These are phyloP conservation scores for Podilymbus podiceps DNA, from an alignment of 2,113 vertebrate species.

Conservation along the genomic window DNA sequence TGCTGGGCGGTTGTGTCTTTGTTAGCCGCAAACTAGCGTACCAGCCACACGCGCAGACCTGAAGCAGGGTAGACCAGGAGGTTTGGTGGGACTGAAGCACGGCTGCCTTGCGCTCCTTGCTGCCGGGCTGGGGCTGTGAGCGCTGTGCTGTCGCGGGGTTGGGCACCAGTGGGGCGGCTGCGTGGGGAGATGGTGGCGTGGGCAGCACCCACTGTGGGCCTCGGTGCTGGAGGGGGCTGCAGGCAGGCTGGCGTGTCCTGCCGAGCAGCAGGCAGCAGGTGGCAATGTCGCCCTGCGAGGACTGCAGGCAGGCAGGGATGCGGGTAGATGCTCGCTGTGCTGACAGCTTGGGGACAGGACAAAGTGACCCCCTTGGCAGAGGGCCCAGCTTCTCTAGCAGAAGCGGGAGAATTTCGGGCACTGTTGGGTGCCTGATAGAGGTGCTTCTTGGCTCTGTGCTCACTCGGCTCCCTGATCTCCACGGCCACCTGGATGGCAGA, in stretches of 20 bases:
- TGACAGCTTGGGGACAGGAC: background rate
- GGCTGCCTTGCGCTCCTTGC: background rate
- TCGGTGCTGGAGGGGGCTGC: background rate
- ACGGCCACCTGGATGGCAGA: fast-evolving
- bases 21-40: background rate
- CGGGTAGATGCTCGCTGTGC: background rate
- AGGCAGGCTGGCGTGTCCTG: background rate
- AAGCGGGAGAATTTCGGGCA: background rate
- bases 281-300: constrained; percentile 28
- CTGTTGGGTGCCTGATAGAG: background rate
- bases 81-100: background rate
- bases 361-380: background rate
- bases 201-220: background rate
- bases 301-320: background rate
- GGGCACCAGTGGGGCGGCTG: background rate
- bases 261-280: constrained; percentile 43
- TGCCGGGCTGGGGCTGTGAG: background rate
- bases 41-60: fast-evolving
- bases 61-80: background rate
- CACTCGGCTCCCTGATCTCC: background rate
- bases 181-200: fast-evolving
- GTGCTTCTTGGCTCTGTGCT: background rate
- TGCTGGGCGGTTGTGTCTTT: background rate
- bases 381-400: background rate
- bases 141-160: background rate